A percentile compares a stretch with the other conserved stretches of the same genome.
phyloP scores from a whole-genome alignment of 2,888 invertebrate genomes.

The Camptogramma bilineatum region DNA sequence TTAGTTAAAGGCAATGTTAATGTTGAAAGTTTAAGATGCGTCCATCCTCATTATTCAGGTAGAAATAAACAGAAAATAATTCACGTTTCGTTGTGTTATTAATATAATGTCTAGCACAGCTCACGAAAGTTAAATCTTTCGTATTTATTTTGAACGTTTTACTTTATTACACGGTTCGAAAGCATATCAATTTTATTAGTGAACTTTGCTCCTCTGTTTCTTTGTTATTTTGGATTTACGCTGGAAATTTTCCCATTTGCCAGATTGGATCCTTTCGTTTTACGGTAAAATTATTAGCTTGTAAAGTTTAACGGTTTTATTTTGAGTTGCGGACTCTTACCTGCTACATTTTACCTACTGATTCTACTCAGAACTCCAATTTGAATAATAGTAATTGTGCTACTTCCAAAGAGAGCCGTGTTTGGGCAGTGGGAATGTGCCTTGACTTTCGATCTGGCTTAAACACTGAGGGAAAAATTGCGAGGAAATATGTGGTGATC shows the following conservation, averaged over 20 bases:
- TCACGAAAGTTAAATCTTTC: too few species aligned
- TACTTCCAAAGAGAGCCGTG: too few species aligned
- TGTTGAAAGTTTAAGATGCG: too few species aligned
- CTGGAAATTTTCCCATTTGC: conserved; percentile 20
- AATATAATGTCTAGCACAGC: too few species aligned
- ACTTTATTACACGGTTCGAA: conserved; percentile 26
- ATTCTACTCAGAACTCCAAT: background rate
- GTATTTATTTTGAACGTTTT: conserved; percentile 6
- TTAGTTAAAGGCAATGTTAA: too few species aligned
- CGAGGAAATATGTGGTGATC: too few species aligned
- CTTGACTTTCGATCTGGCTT: too few species aligned
- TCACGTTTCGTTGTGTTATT: too few species aligned
- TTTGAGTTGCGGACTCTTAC: background rate
- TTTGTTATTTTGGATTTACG: conserved; percentile 17
- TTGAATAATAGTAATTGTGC: background rate
- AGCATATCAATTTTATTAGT: conserved; percentile 37
- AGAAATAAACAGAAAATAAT: too few species aligned
- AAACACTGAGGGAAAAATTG: too few species aligned
- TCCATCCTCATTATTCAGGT: too few species aligned
- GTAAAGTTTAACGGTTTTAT: conserved; percentile 11
- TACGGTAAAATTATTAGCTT: conserved; percentile 20
- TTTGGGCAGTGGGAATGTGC: too few species aligned
- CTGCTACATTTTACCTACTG: background rate
- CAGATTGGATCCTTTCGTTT: conserved; percentile 25
- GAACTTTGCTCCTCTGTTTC: conserved; percentile 30